Base-by-base conservation (phyloP, 2,888 invertebrate genomes). In the Andrena flavipes region DNA sequence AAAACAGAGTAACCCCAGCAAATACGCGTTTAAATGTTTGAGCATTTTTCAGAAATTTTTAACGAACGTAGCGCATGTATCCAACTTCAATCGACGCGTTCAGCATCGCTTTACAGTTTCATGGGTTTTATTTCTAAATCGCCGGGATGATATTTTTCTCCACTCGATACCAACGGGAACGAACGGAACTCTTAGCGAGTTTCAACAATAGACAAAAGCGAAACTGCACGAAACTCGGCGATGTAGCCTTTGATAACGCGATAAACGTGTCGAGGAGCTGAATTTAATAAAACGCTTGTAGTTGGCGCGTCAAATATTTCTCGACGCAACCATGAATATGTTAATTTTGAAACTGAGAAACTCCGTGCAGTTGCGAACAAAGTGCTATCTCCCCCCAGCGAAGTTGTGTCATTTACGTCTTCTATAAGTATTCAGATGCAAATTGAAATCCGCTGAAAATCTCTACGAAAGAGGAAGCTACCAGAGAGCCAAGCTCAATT, bases 351-450 rank as follows among this genome's bases (percentile, higher is more conserved):
- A 56, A 64, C 78, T 62, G 54, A 80, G 80, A 67, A 59, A 23
- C 60, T 29, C 29, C 42, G 51, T 29, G 33, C 33, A 48, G 56
- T 67, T 54, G 29, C 65, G 72, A 56, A 73, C 67, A 80, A 80
- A 80, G 71, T 80, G 54, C 80, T 35, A 35, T 70, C 80, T 29
- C 48, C 48, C 60, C 42, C 8, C 7, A 26, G 67, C 54, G 56
- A 80, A 80, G 64, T 80, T 73, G 72, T 56, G 67, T 73, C 72
- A 80, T 80, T 80, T 73, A 56, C 60, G 72, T 68, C 23, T 54
- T n/a, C 35, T 62, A 16, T 33, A 68, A 72, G 72, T 68, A 80
- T 80, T 80, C 80, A 56, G 63, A 80, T 80, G 80, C 80, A 80
- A 80, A 80, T 80, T 80, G 80, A 67, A 67, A 67, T 80, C 26